phyloP scores from a whole-genome alignment of 2,888 invertebrate genomes.

The Ophioninae sp. region DNA sequence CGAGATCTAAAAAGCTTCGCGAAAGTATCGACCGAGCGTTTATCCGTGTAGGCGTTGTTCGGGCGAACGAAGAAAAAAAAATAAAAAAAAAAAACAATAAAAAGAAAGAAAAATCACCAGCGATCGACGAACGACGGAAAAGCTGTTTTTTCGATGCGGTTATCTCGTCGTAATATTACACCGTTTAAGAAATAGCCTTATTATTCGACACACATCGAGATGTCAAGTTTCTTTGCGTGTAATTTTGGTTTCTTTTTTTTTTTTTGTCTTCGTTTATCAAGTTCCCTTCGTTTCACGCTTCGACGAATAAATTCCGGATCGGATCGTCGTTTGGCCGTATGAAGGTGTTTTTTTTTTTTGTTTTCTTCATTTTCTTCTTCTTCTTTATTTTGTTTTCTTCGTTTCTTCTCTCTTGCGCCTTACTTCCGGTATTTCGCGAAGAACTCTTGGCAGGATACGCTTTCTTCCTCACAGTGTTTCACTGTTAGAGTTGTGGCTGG shows the following conservation, averaged over 20 bases:
- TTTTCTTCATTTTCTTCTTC: not conserved
- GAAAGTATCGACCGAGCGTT: slow-evolving; percentile 27
- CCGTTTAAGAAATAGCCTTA: slow-evolving; percentile 20
- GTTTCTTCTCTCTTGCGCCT: not conserved
- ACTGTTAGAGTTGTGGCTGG: slow-evolving; percentile 45
- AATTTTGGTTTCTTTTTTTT: slow-evolving; percentile 20
- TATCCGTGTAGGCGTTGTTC: slow-evolving; percentile 11
- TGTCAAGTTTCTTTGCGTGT: slow-evolving; percentile 6
- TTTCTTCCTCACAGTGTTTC: slow-evolving; percentile 63
- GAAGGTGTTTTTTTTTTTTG: slow-evolving; percentile 48
- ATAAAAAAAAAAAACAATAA: not conserved
- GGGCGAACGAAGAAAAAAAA: slow-evolving; percentile 19
- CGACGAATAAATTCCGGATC: slow-evolving; percentile 6
- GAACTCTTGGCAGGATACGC: slow-evolving; percentile 67
- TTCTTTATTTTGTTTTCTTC: not conserved
- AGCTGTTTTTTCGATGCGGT: not conserved
- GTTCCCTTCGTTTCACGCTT: slow-evolving; percentile 10
- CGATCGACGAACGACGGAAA: slow-evolving; percentile 35
- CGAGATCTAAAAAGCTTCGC: slow-evolving; percentile 24
- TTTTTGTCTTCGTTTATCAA: too few species aligned
- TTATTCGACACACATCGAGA: not conserved
- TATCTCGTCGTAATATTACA: slow-evolving; percentile 39
- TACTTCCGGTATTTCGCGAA: slow-evolving; percentile 24
- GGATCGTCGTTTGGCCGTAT: slow-evolving; percentile 53
- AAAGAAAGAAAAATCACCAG: slow-evolving; percentile 10